Evolutionary conservation across 2,113 vertebrate genomes (phyloP).

Genomic region (Lepus timidus): DNA sequence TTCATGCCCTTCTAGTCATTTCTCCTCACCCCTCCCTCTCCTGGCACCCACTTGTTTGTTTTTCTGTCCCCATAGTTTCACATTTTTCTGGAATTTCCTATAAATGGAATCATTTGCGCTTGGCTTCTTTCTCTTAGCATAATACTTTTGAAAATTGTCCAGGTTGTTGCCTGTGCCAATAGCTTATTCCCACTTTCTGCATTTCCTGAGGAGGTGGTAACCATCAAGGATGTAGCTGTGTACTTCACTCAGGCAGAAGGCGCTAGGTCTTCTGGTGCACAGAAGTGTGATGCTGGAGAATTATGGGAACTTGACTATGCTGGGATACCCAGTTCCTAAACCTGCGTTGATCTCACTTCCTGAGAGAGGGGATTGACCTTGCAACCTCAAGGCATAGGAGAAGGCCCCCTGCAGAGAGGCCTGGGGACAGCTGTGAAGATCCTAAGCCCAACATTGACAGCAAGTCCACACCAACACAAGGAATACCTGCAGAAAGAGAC

Average conservation of each 20-base stretch:
- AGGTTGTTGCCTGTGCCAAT: slow-evolving; percentile 23
- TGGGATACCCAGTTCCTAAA: background rate
- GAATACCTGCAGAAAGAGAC: slow-evolving; percentile 43
- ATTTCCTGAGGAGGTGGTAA: too few relatives aligned
- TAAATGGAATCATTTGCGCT: slow-evolving; percentile 29
- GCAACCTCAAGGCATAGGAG: background rate
- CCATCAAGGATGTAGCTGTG: too few relatives aligned
- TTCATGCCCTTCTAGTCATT: background rate
- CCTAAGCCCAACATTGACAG: background rate
- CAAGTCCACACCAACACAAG: background rate
- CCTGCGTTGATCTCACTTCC: background rate
- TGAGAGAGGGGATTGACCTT: background rate
- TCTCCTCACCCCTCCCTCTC: background rate
- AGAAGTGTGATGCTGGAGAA: too few relatives aligned
- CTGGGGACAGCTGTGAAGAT: background rate
- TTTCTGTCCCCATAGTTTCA: slow-evolving; percentile 45
- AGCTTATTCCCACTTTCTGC: background rate
- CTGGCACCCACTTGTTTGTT: background rate
- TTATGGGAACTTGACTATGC: too few relatives aligned
- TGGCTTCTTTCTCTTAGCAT: slow-evolving; percentile 40
- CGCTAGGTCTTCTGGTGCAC: too few relatives aligned
- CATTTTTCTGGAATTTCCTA: slow-evolving; percentile 43
- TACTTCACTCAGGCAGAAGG: too few relatives aligned
- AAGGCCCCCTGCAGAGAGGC: background rate
- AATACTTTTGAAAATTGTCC: slow-evolving; percentile 37